Conservation (phyloP, 2,113 vertebrate genomes). For the Prionailurus viverrinus region DNA sequence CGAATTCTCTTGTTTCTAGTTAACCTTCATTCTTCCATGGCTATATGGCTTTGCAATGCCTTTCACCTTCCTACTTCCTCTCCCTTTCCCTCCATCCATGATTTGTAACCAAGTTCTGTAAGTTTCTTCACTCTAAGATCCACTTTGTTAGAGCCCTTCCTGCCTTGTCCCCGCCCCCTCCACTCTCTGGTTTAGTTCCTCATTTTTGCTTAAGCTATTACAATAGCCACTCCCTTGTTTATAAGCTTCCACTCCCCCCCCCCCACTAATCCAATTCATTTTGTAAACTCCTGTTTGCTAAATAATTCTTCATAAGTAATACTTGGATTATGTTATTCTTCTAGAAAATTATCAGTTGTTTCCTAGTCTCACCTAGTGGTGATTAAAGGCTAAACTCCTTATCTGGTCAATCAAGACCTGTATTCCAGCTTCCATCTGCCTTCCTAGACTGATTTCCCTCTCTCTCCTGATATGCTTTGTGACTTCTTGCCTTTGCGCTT, state of each 20-base stretch:
- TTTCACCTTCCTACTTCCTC: background rate
- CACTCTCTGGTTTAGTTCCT: background rate
- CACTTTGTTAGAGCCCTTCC: background rate
- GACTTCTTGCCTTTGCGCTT: background rate
- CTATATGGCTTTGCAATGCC: background rate
- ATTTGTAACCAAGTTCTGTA: background rate
- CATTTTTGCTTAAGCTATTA: background rate
- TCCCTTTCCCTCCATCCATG: background rate
- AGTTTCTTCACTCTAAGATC: background rate
- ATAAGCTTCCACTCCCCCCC: background rate
- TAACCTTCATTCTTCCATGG: background rate
- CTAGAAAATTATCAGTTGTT: conserved; percentile 17
- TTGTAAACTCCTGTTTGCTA: background rate
- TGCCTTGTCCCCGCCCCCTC: background rate
- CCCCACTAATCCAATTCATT: background rate
- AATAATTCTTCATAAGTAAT: background rate
- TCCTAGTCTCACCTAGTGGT: background rate
- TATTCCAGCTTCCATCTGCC: background rate
- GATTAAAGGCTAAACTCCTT: conserved; percentile 25
- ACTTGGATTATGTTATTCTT: background rate
- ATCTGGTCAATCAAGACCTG: background rate
- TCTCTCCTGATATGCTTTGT: background rate
- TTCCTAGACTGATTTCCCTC: background rate
- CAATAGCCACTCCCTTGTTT: background rate
- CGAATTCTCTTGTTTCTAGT: background rate